Conservation (phyloP, 2,888 invertebrate genomes). For the Lasioglossum morio region DNA sequence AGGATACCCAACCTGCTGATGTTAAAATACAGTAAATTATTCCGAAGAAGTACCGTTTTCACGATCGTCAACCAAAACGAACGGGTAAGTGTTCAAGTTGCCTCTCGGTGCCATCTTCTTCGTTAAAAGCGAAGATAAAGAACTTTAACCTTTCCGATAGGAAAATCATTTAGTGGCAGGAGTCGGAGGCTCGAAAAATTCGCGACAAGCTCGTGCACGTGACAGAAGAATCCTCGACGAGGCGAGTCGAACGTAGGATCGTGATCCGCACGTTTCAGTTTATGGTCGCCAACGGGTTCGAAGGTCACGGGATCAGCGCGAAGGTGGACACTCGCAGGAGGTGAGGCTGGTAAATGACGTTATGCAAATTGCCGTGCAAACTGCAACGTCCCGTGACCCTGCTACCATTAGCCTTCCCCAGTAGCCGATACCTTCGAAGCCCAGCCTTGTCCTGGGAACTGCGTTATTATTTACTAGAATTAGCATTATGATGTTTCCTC, state of each 20-base stretch:
- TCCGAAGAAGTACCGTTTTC: background rate
- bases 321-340: slow-evolving; percentile 38
- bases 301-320: slow-evolving; percentile 60
- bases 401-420: slow-evolving; percentile 55
- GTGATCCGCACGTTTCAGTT: slow-evolving; percentile 58
- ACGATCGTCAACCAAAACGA: background rate
- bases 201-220: slow-evolving; percentile 26
- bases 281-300: slow-evolving; percentile 56
- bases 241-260: slow-evolving; percentile 33
- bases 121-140: background rate
- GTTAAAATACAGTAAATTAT: background rate
- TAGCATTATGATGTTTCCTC: slow-evolving; percentile 54
- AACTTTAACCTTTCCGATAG: background rate
- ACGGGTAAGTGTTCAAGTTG: background rate
- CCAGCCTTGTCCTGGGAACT: slow-evolving; percentile 58
- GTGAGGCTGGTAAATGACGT: slow-evolving; percentile 58
- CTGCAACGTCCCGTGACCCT: slow-evolving; percentile 63
- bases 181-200: too few species aligned
- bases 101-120: background rate
- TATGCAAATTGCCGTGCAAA: slow-evolving; percentile 63
- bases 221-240: slow-evolving; percentile 34
- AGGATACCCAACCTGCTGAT: too few species aligned
- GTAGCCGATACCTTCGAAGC: slow-evolving; percentile 34
- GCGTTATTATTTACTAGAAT: slow-evolving; percentile 73
- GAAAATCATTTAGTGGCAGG: slow-evolving; percentile 13